Base-by-base conservation (phyloP, 2,113 vertebrate genomes). In the Chaetodon auriga region DNA sequence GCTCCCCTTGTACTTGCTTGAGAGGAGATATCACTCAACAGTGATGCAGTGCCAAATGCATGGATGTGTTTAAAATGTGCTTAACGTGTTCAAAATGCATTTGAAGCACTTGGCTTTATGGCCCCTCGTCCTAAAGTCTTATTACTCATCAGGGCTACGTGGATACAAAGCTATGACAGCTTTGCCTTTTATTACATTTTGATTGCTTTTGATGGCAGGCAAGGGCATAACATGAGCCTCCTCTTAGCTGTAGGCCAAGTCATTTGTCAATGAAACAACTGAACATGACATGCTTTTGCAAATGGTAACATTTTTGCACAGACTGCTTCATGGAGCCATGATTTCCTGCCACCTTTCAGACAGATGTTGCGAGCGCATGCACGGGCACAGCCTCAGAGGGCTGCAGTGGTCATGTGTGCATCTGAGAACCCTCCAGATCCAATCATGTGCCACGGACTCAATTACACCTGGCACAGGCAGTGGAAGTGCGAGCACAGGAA, bases 201-300 rank as follows among this genome's bases (percentile, higher is more conserved):
- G 54, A 86, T 77, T 84, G 54, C 45, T 63, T 87, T 82, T 62
- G 54, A 78, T 68, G 82, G 72, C 83, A 87, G 58, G 23, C 62
- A 80, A 77, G 76, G 78, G 80, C 73, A 89, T 58, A 78, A 58
- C 53, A 58, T 46, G 46, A 77, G 76, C 36, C 49, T 81, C 68
- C 64, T 68, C 73, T 78, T 57, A 75, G 79, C 81, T 66, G 48
- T 53, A 72, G 81, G 83, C 64, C 41, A 68, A 69, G 65, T 87
- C 57, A 85, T 88, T 83, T 87, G 60, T 78, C 80, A 80, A 13
- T 73, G 30, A 83, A 90, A 87, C 84, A 83, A 88, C 21, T 68
- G 46, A 82, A 82, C 65, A 71, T 70, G 82, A 62, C 80, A 85
- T 7, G 35, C 55, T 85, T 87, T 72, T 68, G 49, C 41, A 83